Base-by-base conservation (phyloP, 2,888 invertebrate genomes). In the Blera fallax region DNA sequence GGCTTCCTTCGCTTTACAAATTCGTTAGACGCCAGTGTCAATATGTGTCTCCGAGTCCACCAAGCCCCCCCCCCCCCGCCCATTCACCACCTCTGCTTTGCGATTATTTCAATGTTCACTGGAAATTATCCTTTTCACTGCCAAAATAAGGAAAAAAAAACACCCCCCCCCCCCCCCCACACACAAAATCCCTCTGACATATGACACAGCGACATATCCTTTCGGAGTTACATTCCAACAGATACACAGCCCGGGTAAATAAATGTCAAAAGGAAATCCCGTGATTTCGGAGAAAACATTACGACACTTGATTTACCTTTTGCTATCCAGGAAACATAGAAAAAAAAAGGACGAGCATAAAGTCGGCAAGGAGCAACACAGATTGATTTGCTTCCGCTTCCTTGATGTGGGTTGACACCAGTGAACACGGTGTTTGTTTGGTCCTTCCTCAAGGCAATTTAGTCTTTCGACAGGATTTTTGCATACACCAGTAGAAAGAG, bases 221-320 rank as follows among this genome's bases (percentile, higher is more conserved):
- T 74, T 70, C 32, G 74, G 74, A 74, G 76, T 85, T 81, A 32
- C 54, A 64, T 70, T 29, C 56, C 52, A 5, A 18, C 45, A 43
- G 40, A 43, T 8, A 62, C 50, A 50, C 54, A 54, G 3, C 50
- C 56, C 65, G 65, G 48, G 56, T 76, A 85, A 85, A 85, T 85
- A 85, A 85, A 85, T 81, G 85, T 77, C 85, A 77, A 85, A 85
- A 85, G 85, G 81, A 85, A 81, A 85, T 85, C 81, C 77, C 72
- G 72, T 85, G 85, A 85, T 85, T 85, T 81, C 76, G 70, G 24
- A 72, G 85, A 85, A 80, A 85, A 85, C 77, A 85, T 81, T 85
- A 81, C 76, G 85, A 65, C 81, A 85, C 85, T 81, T 81, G 80
- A 80, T 85, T 81, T 85, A 85, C 85, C 85, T 81, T 85, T 81